These are phyloP conservation scores for Macrostomum lignano DNA, from an alignment of 1,140 invertebrate species.

Conservation along the genomic window DNA sequence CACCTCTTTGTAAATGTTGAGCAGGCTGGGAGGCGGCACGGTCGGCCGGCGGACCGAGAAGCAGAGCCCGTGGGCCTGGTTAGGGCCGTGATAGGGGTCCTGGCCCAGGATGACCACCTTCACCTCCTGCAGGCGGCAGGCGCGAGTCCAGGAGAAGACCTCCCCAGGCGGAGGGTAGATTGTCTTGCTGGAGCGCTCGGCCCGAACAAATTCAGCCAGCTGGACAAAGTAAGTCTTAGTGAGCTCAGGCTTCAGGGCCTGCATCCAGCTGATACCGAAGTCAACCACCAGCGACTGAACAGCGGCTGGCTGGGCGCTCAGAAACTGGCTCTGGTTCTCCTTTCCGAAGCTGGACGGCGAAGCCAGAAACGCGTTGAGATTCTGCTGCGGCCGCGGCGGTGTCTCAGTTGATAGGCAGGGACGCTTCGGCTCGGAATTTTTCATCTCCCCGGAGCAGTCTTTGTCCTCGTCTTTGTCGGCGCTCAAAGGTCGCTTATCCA, in stretches of 20 bases:
- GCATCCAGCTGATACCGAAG: too few species aligned
- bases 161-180: conserved; percentile 32
- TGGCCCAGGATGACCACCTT: conserved; percentile 36
- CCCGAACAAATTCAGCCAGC: conserved; percentile 30
- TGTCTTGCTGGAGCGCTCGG: conserved; percentile 27
- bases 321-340: too few species aligned
- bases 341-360: too few species aligned
- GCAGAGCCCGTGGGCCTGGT: conserved; percentile 37
- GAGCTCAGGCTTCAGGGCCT: conserved; percentile 31
- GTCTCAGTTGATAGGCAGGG: too few species aligned
- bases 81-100: conserved; percentile 38
- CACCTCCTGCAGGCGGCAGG: conserved; percentile 24
- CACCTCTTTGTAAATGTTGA: conserved; percentile 42
- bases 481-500: too few species aligned
- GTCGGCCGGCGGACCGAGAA: conserved; percentile 38
- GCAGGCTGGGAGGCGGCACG: conserved; percentile 35
- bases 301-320: too few species aligned
- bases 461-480: too few species aligned
- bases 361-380: too few species aligned
- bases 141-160: conserved; percentile 33
- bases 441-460: too few species aligned
- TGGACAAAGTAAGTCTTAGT: conserved; percentile 33
- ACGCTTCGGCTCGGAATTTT: too few species aligned
- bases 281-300: too few species aligned
- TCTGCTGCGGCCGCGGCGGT: too few species aligned